Conservation (phyloP, 2,797 vertebrate genomes). For the Danio tinwini region DNA sequence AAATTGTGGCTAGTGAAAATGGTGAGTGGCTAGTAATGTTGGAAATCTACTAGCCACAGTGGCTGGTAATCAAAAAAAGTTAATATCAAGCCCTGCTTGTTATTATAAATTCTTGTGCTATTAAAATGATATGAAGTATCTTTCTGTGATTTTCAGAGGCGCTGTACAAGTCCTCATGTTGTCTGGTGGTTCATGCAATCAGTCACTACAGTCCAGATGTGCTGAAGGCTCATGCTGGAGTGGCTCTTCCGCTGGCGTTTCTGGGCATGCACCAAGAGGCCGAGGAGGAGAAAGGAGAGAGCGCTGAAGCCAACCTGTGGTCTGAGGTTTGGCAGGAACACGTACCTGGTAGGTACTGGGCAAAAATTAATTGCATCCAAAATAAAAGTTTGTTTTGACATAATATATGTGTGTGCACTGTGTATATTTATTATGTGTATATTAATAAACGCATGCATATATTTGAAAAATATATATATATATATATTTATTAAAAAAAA, state of each 20-base stretch:
- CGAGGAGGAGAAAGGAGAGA: constrained; percentile 89
- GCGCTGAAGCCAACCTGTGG: constrained; percentile 87
- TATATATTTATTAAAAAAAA: no score
- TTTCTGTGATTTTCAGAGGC: constrained; percentile 75
- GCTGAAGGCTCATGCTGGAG: constrained; percentile 88
- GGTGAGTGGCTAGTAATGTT: no score
- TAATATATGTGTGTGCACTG: no score
- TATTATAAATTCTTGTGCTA: background rate
- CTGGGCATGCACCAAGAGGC: constrained; percentile 95
- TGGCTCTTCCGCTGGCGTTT: constrained; percentile 92
- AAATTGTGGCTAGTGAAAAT: no score
- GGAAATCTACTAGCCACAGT: no score
- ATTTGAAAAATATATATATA: no score
- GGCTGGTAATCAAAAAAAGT: no score
- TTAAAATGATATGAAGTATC: background rate
- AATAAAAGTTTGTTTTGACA: no score
- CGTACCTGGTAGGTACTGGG: constrained; percentile 84
- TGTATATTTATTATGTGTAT: no score
- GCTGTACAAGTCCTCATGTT: constrained; percentile 89
- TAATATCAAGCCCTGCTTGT: no score
- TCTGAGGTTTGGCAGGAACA: constrained; percentile 98
- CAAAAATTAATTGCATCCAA: no score
- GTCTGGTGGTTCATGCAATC: constrained; percentile 89
- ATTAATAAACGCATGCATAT: no score
- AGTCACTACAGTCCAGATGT: constrained; percentile 96